Conservation (phyloP, 2,888 invertebrate genomes). For the Seira musarum region DNA sequence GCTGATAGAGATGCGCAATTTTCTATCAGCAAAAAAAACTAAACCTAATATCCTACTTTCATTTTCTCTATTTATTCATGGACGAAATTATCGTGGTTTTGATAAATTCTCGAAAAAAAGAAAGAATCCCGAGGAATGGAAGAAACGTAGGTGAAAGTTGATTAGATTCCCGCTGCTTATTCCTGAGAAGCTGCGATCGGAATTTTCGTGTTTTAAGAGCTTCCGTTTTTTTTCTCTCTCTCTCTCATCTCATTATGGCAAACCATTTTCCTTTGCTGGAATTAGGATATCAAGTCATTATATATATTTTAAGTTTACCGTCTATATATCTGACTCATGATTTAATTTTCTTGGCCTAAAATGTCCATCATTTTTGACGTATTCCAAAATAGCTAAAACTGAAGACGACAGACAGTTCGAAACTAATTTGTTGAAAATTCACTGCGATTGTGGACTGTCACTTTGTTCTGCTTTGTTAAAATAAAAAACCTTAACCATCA, state of each 20-base stretch:
- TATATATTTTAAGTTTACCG: too few species aligned
- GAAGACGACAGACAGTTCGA: too few species aligned
- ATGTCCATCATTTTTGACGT: too few species aligned
- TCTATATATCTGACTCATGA: too few species aligned
- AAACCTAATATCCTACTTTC: constrained; percentile 21
- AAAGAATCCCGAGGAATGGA: not conserved
- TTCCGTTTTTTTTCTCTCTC: not conserved
- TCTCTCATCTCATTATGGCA: not conserved
- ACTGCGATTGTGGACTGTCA: too few species aligned
- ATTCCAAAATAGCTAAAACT: too few species aligned
- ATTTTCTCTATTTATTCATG: constrained; percentile 23
- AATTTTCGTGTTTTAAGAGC: constrained; percentile 3
- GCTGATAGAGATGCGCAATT: not conserved
- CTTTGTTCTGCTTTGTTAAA: too few species aligned
- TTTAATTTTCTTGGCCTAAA: too few species aligned
- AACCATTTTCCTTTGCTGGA: not conserved
- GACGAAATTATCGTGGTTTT: not conserved
- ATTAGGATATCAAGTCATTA: too few species aligned
- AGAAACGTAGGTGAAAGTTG: constrained; percentile 43
- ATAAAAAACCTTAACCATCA: too few species aligned
- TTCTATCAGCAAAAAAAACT: constrained; percentile 20
- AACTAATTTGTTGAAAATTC: too few species aligned
- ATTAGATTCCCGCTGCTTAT: constrained; percentile 29
- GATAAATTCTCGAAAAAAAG: constrained; percentile 11
- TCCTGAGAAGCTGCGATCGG: not conserved